These are phyloP conservation scores for Priocnemis perturbator DNA, from an alignment of 2,888 invertebrate species.

Conservation along the genomic window DNA sequence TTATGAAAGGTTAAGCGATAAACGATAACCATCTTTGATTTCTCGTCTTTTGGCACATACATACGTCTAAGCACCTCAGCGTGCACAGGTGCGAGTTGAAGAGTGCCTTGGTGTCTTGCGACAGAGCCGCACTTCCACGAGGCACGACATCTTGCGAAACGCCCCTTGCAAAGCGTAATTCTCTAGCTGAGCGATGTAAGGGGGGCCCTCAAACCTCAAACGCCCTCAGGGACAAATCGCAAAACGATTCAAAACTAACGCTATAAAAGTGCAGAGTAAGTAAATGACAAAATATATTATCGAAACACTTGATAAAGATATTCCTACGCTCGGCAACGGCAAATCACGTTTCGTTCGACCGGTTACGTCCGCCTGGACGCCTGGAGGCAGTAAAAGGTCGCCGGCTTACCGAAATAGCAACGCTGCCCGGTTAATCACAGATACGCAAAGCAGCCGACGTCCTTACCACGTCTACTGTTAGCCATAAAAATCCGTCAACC, in stretches of 20 bases:
- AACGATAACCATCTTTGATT: no score
- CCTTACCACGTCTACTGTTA: no score
- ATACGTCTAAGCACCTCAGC: no score
- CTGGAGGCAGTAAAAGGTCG: not conserved
- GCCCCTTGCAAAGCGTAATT: constrained; percentile 43
- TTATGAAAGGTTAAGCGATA: no score
- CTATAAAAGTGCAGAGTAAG: no score
- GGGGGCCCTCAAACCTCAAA: constrained; percentile 38
- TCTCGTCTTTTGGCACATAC: no score
- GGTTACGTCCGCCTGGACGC: constrained; percentile 1
- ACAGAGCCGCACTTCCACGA: constrained; percentile 51
- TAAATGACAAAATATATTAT: no score
- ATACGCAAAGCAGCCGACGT: no score
- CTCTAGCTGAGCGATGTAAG: constrained; percentile 52
- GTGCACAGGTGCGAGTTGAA: constrained; percentile 32
- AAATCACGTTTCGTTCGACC: not conserved
- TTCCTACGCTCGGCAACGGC: no score
- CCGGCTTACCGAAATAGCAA: not conserved
- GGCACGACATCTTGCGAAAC: constrained; percentile 51
- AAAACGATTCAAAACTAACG: no score
- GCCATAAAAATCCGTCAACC: no score
- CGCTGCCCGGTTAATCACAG: not conserved
- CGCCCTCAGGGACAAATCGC: constrained; percentile 44
- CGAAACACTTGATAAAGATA: no score
- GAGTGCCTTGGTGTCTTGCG: constrained; percentile 43